Evolutionary conservation across 2,888 invertebrate species (phyloP), one percentile per base, ranked within the genome.

Genomic region (Rugalucina vietnamica): DNA sequence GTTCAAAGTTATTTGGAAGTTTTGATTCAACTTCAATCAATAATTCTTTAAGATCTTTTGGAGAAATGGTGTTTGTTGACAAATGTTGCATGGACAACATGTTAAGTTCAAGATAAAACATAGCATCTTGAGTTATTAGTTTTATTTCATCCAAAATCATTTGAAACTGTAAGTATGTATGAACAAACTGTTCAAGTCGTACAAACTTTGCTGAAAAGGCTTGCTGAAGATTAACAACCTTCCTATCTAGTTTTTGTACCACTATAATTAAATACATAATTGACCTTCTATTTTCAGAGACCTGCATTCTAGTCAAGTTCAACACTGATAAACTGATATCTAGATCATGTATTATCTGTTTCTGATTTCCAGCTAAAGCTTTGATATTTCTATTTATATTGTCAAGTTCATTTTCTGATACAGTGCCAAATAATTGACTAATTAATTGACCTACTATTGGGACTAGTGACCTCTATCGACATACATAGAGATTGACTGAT

Each of bases 1-100:
- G 54, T 72, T 72, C 29, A 18, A 76, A 36, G 29, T 50, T 76
- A 34, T 37, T 43, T 12, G 76, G 81, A 50, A 60, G 24, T 80
- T 75, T 74, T 32, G 54, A 2, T 73, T 79, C 14, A n/a, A 81
- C 70, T 10, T 76, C 57, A 27, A 65, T 34, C 12, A 81, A 54
- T 24, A 81, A n/a, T 3, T 29, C n/a, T 49, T 69, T 77, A 4
- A 81, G 54, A 32, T 76, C 49, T 60, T 57, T 37, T 5, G 81
- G 76, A n/a, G 76, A 76, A 32, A 76, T 43, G n/a, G 78, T 78
- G 29, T 32, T 54, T 12, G 57, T 5, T 24, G 72, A 57, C 21
- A 76, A 57, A 49, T 81, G 57, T 34, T 65, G 71, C 18, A 76
- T 5, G 12, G 76, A 76, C 37, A 72, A 60, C 60, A 70, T 76